These are phyloP conservation scores for Aromia moschata DNA, from an alignment of 2,888 invertebrate genomes.

Conservation along the genomic window DNA sequence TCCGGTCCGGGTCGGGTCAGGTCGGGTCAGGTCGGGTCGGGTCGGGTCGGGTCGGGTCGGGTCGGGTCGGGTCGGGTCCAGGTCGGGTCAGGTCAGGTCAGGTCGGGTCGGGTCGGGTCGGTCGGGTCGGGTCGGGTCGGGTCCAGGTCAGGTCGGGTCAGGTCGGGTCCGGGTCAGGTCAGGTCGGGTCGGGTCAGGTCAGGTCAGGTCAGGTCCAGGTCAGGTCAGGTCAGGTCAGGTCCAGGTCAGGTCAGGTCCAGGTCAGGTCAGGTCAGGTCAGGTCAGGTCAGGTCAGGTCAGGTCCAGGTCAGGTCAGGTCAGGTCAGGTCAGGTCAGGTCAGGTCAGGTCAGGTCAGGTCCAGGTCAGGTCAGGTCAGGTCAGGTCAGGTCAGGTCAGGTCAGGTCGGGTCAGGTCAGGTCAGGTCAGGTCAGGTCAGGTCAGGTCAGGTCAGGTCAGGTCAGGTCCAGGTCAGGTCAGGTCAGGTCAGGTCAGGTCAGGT, in stretches of 20 bases:
- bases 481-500: constrained; percentile 24
- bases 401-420: constrained; percentile 18
- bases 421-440: constrained; percentile 37
- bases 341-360: constrained; percentile 31
- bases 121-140: constrained; percentile 32
- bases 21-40: constrained; percentile 19
- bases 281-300: constrained; percentile 36
- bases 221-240: constrained; percentile 15
- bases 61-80: constrained; percentile 36
- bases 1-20: constrained; percentile 20
- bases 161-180: constrained; percentile 26
- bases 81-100: constrained; percentile 34
- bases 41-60: constrained; percentile 27
- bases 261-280: constrained; percentile 37
- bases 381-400: constrained; percentile 37
- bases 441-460: constrained; percentile 38
- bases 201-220: constrained; percentile 33
- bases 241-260: constrained; percentile 21
- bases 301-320: constrained; percentile 32
- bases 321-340: constrained; percentile 21
- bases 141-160: constrained; percentile 32
- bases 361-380: constrained; percentile 20
- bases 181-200: constrained; percentile 36
- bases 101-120: constrained; percentile 29
- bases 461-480: constrained; percentile 27